Evolutionary conservation across 2,797 vertebrate genomes (phyloP), one percentile per base, ranked within the genome.

Genomic region (Xiphophorus birchmanni): DNA sequence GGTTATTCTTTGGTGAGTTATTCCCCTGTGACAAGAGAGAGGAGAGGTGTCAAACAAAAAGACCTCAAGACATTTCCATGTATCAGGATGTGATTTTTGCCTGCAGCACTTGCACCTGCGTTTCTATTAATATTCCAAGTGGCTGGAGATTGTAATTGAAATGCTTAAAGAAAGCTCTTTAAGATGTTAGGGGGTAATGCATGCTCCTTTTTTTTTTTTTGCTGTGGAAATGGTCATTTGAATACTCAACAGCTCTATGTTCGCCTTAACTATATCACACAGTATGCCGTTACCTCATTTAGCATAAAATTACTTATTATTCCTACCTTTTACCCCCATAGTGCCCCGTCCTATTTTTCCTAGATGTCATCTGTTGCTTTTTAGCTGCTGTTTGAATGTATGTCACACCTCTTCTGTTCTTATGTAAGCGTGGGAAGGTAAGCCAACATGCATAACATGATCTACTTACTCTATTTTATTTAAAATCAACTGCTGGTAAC

Each of bases 41-140:
- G 74, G 71, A 6, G 76, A 87, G 44, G n/a, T 5, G 2, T n/a
- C 11, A 71, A 71, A 44, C 40, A 15, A 13, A 71, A 40, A 71
- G 23, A 12, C 23, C 0, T 76, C 21, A 74, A 67, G 74, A 83
- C 50, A 72, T 82, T 79, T 76, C 8, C 56, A 75, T 86, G 71
- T 78, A 79, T 78, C 48, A 90, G 75, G 74, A 75, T 73, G 65
- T 58, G 32, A 81, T 76, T 83, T 84, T 74, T 82, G 86, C 73
- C 78, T 82, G 72, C 79, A 80, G 88, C 77, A 48, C 32, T 2
- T 65, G 86, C 60, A 90, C 80, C 74, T 84, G 81, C 2, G 13
- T 52, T 44, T 80, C 86, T 93, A 87, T 91, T 86, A 93, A 94
- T 91, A 93, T 85, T 69, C 40, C 35, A 47, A 0, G 0, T 80